A percentile compares a stretch with the other conserved stretches of the same genome.
phyloP scores from a whole-genome alignment of 1,140 invertebrate genomes.

The Ostrea edulis region DNA sequence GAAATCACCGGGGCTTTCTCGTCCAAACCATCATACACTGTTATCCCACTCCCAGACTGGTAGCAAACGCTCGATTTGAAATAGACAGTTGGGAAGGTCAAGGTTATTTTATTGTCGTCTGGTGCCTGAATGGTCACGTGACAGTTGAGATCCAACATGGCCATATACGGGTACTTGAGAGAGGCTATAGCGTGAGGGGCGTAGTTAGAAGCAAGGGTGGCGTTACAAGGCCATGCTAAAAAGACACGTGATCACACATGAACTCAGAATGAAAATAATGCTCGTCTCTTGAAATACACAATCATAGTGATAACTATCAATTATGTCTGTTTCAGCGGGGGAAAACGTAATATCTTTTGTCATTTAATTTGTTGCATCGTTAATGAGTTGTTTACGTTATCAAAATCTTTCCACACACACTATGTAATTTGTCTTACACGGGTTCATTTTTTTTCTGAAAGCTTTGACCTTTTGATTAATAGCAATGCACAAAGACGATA shows the following conservation, averaged over 20 bases:
- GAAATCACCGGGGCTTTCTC: conserved; percentile 10
- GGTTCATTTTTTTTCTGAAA: no score
- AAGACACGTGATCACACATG: not conserved
- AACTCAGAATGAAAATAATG: no score
- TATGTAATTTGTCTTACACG: no score
- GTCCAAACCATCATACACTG: conserved; percentile 49
- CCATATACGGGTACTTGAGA: conserved; percentile 59
- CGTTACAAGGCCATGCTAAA: conserved; percentile 64
- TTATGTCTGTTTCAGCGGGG: no score
- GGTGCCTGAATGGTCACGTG: conserved; percentile 58
- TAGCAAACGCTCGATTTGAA: conserved; percentile 51
- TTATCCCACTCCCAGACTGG: conserved; percentile 45
- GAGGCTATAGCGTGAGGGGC: conserved; percentile 58
- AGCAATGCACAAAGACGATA: not conserved
- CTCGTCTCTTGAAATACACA: no score
- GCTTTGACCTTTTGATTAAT: no score
- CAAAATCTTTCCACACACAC: no score
- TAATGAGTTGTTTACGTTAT: no score
- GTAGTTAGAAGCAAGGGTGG: conserved; percentile 59
- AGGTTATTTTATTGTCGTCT: conserved; percentile 48
- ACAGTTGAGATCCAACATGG: conserved; percentile 55
- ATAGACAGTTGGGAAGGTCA: conserved; percentile 59
- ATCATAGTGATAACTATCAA: no score
- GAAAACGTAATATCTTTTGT: no score
- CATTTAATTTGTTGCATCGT: no score